Conservation (phyloP, 2,888 invertebrate genomes). For the Odontocerum albicorne region DNA sequence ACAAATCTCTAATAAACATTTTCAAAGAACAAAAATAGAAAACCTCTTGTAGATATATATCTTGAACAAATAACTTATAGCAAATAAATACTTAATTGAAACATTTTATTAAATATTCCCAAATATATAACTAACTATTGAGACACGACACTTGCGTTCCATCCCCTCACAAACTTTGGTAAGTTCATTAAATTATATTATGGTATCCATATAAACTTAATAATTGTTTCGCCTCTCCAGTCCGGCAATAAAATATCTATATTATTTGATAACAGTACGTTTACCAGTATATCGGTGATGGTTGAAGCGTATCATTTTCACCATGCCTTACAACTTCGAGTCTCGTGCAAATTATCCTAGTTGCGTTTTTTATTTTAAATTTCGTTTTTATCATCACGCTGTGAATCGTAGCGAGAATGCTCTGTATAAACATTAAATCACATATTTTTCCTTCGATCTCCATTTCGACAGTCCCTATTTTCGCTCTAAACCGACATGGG, state of each 20-base stretch:
- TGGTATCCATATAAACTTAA: conserved; percentile 2
- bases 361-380: conserved; percentile 11
- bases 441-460: conserved; percentile 6
- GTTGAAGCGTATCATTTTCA: conserved; percentile 24
- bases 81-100: too few species aligned
- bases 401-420: conserved; percentile 19
- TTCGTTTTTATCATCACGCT: conserved; percentile 13
- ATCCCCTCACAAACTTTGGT: conserved; percentile 23
- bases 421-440: conserved; percentile 27
- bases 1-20: too few species aligned
- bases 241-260: conserved; percentile 1
- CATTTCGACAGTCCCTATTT: too few species aligned
- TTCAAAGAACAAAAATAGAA: too few species aligned
- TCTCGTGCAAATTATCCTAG: conserved; percentile 23
- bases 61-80: too few species aligned
- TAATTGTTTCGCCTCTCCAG: not conserved
- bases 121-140: too few species aligned
- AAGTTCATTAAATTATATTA: conserved; percentile 26
- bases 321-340: conserved; percentile 18
- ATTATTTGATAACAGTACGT: conserved; percentile 10
- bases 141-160: conserved; percentile 2
- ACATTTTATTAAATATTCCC: conserved; percentile 9
- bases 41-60: too few species aligned
- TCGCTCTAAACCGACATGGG: too few species aligned
- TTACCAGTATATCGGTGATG: conserved; percentile 14